A percentile compares a stretch with the other conserved stretches of the same genome.
phyloP scores from a whole-genome alignment of 2,888 invertebrate genomes.

The Ernsta delagoae region DNA sequence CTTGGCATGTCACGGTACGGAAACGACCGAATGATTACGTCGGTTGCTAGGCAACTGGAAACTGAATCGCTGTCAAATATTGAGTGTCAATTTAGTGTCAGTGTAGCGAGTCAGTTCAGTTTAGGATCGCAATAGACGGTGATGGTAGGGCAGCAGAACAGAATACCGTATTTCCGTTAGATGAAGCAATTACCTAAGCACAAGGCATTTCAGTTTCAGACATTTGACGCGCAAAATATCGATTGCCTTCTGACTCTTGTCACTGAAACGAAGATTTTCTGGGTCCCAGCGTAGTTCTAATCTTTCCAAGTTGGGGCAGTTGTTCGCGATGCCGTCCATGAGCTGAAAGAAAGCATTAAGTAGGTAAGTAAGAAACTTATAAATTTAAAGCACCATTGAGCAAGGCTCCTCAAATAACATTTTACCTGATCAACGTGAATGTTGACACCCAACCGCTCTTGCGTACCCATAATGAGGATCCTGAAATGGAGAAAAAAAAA shows the following conservation, averaged over 20 bases:
- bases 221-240: conserved; percentile 98
- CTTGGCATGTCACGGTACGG: no score
- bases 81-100: no score
- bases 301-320: conserved; percentile 94
- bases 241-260: conserved; percentile 99
- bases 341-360: conserved; percentile 70
- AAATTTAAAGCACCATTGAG: no score
- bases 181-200: conserved; percentile 88
- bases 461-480: conserved; percentile 98
- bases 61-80: no score
- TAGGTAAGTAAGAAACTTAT: no score
- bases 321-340: conserved; percentile 98
- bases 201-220: conserved; percentile 95
- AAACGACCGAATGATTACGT: no score
- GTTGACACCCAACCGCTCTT: conserved; percentile 97
- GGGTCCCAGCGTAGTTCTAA: conserved; percentile 99
- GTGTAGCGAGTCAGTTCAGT: no score
- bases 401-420: no score
- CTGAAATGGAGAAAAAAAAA: conserved; percentile 79
- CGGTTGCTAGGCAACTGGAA: no score
- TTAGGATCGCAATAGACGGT: no score
- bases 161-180: no score
- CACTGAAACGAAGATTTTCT: conserved; percentile 98
- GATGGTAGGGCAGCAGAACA: no score
- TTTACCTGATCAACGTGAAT: conserved; percentile 95